These are phyloP conservation scores for Coboldia fuscipes DNA, from an alignment of 1,140 invertebrate genomes.

Conservation along the genomic window DNA sequence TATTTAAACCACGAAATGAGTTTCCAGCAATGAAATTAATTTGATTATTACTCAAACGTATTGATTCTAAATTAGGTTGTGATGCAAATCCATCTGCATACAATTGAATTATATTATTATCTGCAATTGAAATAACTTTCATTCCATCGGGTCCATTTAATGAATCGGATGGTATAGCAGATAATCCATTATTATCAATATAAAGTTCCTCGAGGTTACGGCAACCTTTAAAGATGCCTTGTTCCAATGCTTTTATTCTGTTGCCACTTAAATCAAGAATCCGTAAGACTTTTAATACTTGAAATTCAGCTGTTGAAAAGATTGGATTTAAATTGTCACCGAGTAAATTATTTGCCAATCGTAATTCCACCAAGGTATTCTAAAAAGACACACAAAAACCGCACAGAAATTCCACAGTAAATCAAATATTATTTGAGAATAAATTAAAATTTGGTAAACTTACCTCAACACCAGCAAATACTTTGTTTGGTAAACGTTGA, in stretches of 20 bases:
- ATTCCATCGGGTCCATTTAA: constrained; percentile 54
- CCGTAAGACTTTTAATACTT: constrained; percentile 44
- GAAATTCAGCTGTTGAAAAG: constrained; percentile 65
- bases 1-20: constrained; percentile 40
- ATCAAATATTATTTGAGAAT: background rate
- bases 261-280: constrained; percentile 59
- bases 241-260: constrained; percentile 54
- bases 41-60: constrained; percentile 58
- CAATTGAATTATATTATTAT: constrained; percentile 52
- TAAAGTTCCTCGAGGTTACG: constrained; percentile 55
- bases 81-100: constrained; percentile 39
- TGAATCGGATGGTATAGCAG: constrained; percentile 46
- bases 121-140: constrained; percentile 42
- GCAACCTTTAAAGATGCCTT: constrained; percentile 66
- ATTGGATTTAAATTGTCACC: constrained; percentile 78
- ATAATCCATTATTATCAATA: constrained; percentile 56
- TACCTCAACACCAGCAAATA: constrained; percentile 38
- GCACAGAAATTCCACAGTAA: background rate
- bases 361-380: constrained; percentile 41
- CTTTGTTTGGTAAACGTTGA: constrained; percentile 50
- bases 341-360: constrained; percentile 56
- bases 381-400: constrained; percentile 5
- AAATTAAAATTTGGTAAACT: background rate
- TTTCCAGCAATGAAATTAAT: constrained; percentile 48
- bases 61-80: constrained; percentile 38